Conservation (phyloP, 2,888 invertebrate species). For the Tinea trinotella region DNA sequence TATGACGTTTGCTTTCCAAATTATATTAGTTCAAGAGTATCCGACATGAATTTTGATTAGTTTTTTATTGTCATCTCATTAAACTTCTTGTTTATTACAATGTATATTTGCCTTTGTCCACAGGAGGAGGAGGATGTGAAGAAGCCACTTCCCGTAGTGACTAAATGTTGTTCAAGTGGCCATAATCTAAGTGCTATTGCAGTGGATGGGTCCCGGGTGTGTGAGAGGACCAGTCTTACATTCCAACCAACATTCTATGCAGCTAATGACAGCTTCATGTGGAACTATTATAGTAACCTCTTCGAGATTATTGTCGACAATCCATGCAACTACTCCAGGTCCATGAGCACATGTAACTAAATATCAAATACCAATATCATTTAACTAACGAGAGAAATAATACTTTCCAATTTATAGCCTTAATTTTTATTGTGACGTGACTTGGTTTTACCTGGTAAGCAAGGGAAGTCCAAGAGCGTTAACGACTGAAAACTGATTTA, state of each 20-base stretch:
- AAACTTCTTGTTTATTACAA: background rate
- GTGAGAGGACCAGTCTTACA: conserved; percentile 43
- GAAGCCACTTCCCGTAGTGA: conserved; percentile 55
- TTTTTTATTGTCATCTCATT: background rate
- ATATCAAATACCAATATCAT: conserved; percentile 1
- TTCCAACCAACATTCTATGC: conserved; percentile 70
- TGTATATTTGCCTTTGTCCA: conserved; percentile 21
- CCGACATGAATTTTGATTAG: background rate
- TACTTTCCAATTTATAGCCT: background rate
- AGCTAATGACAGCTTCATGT: conserved; percentile 63
- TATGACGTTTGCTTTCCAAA: background rate
- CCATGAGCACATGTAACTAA: conserved; percentile 13
- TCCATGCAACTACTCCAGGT: conserved; percentile 71
- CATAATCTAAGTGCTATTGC: conserved; percentile 49
- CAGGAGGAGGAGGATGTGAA: conserved; percentile 46
- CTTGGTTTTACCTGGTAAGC: too few species aligned
- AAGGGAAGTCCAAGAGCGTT: too few species aligned
- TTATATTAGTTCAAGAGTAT: background rate
- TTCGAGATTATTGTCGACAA: conserved; percentile 72
- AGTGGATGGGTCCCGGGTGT: conserved; percentile 47
- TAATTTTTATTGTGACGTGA: too few species aligned
- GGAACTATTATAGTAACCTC: conserved; percentile 47
- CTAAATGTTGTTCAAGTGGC: conserved; percentile 68
- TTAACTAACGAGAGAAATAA: too few species aligned
- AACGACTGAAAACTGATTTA: too few species aligned